A percentile compares a stretch with the other conserved stretches of the same genome.
phyloP scores from a whole-genome alignment of 2,888 invertebrate genomes.

The Chrysotoxum bicinctum region DNA sequence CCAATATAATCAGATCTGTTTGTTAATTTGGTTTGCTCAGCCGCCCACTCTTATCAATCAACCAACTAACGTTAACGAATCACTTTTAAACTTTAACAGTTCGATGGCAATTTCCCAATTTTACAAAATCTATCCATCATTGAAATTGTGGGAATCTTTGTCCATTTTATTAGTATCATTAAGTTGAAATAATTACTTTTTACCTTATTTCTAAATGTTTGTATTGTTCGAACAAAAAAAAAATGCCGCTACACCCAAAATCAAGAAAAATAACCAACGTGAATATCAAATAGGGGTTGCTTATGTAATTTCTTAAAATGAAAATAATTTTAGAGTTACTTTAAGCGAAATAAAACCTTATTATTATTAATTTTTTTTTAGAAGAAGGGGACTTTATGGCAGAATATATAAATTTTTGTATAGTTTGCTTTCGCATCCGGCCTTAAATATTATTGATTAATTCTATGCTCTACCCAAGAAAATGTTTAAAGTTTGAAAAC shows the following conservation, averaged over 20 bases:
- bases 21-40: background rate
- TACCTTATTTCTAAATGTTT: background rate
- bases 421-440: too few species aligned
- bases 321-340: too few species aligned
- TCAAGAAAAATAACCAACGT: background rate
- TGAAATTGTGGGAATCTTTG: background rate
- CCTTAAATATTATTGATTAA: too few species aligned
- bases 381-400: too few species aligned
- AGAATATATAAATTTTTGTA: too few species aligned
- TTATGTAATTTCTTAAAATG: too few species aligned
- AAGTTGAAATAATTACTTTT: background rate
- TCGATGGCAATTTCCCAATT: background rate
- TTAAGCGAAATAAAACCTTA: too few species aligned
- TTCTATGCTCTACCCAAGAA: too few species aligned
- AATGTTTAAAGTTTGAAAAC: too few species aligned
- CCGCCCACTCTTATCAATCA: background rate
- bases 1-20: too few species aligned
- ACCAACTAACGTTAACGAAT: background rate
- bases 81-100: background rate
- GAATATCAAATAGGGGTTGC: too few species aligned
- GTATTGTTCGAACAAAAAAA: background rate
- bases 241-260: background rate
- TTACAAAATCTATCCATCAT: background rate
- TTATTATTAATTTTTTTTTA: too few species aligned
- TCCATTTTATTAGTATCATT: background rate